Percentiles rank a stretch among this genome's conserved stretches.
phyloP scores from a whole-genome alignment of 2,888 invertebrate genomes.

The Brachynemurus nebulosus region DNA sequence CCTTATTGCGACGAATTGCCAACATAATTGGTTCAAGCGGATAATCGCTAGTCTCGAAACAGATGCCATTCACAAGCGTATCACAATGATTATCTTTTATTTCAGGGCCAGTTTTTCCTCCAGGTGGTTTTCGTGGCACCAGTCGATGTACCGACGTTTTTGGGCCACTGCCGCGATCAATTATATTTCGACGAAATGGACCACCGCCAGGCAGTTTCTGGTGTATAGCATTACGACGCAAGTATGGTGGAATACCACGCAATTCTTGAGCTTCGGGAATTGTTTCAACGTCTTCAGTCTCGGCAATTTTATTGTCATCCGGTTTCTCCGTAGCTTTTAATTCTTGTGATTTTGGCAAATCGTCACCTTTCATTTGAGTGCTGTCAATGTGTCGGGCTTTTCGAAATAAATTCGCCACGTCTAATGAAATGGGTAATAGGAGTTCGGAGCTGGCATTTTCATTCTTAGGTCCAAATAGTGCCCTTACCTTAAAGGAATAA shows the following conservation, averaged over 20 bases:
- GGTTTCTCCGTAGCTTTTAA: not conserved
- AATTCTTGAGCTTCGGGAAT: conserved; percentile 14
- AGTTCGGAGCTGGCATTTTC: conserved; percentile 40
- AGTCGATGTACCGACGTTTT: conserved; percentile 21
- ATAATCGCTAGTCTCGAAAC: conserved; percentile 58
- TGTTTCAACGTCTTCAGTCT: not conserved
- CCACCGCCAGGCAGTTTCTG: conserved; percentile 3
- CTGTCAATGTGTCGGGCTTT: conserved; percentile 26
- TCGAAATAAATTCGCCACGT: conserved; percentile 48
- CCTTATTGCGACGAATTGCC: conserved; percentile 51
- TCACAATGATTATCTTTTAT: conserved; percentile 38
- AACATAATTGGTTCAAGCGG: conserved; percentile 57
- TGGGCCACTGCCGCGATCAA: conserved; percentile 15
- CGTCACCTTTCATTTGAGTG: not conserved
- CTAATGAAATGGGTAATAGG: conserved; percentile 47
- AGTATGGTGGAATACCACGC: conserved; percentile 2
- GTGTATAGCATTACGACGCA: not conserved
- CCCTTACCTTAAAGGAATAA: conserved; percentile 36
- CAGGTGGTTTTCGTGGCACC: conserved; percentile 25
- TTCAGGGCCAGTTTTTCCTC: conserved; percentile 26
- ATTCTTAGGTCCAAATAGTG: conserved; percentile 39
- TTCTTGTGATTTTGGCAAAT: not conserved
- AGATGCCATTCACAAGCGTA: conserved; percentile 56
- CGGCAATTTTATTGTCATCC: not conserved
- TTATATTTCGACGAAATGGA: conserved; percentile 11